phyloP scores from a whole-genome alignment of 1,140 invertebrate species.

The Monomorium pharaonis region DNA sequence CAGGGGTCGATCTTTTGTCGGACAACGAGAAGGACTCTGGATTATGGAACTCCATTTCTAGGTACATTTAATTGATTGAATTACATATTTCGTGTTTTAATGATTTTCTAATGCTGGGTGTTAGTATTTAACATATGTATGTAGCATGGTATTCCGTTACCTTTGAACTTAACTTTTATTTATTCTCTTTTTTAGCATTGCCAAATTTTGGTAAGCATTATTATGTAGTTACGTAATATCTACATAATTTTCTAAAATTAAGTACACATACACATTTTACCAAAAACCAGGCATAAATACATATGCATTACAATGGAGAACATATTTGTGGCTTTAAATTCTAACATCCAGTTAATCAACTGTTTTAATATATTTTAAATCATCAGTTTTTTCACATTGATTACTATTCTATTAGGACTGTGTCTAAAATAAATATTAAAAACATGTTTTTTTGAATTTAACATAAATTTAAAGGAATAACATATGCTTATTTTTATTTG shows the following conservation, averaged over 20 bases:
- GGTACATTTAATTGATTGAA: conserved; percentile 84
- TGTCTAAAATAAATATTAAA: no score
- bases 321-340: conserved; percentile 50
- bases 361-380: not conserved
- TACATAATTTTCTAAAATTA: conserved; percentile 28
- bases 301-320: conserved; percentile 11
- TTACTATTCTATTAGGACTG: not conserved
- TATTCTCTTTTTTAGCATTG: conserved; percentile 82
- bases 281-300: not conserved
- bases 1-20: conserved; percentile 92
- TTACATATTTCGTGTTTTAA: not conserved
- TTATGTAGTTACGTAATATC: conserved; percentile 68
- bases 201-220: conserved; percentile 83
- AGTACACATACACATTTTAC: not conserved
- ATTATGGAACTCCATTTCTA: conserved; percentile 97
- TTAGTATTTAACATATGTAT: conserved; percentile 35
- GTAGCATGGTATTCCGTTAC: conserved; percentile 46
- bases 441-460: no score
- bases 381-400: not conserved
- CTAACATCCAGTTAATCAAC: conserved; percentile 8
- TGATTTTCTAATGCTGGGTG: conserved; percentile 7
- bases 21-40: conserved; percentile 91
- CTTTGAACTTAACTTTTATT: conserved; percentile 73
- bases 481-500: no score
- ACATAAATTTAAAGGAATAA: no score